Conservation (phyloP, 2,888 invertebrate species). For the Caenorhabditis sinica region DNA sequence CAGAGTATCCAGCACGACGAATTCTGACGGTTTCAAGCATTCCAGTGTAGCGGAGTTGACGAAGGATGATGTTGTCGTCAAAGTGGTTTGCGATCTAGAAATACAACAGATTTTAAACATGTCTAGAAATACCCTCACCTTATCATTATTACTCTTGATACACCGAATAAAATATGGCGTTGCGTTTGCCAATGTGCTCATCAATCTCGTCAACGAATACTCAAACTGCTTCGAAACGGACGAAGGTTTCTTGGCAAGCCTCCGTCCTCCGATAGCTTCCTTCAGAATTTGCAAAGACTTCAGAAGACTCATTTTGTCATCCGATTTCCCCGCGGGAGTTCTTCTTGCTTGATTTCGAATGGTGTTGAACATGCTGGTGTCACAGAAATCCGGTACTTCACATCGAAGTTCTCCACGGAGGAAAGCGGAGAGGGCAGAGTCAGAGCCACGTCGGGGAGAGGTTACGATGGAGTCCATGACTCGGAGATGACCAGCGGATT, state of each 20-base stretch:
- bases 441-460: slow-evolving; percentile 73
- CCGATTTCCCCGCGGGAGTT: slow-evolving; percentile 71
- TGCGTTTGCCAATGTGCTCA: slow-evolving; percentile 94
- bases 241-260: slow-evolving; percentile 86
- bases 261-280: slow-evolving; percentile 89
- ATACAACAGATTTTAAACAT: slow-evolving; percentile 5
- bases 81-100: slow-evolving; percentile 91
- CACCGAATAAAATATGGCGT: slow-evolving; percentile 93
- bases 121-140: slow-evolving; percentile 85
- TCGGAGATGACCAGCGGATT: slow-evolving; percentile 78
- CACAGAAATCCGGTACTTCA: slow-evolving; percentile 83
- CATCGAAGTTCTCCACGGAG: slow-evolving; percentile 80
- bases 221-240: slow-evolving; percentile 95
- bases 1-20: slow-evolving; percentile 95
- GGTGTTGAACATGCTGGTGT: slow-evolving; percentile 83
- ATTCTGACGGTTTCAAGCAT: slow-evolving; percentile 97
- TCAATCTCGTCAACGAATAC: slow-evolving; percentile 92
- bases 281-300: slow-evolving; percentile 89
- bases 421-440: slow-evolving; percentile 82
- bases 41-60: slow-evolving; percentile 94
- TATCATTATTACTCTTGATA: slow-evolving; percentile 95
- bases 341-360: slow-evolving; percentile 80
- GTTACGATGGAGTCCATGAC: slow-evolving; percentile 66
- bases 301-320: slow-evolving; percentile 77
- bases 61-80: slow-evolving; percentile 94